Base-by-base conservation (phyloP, 2,888 invertebrate genomes). In the Ellobium chinense region DNA sequence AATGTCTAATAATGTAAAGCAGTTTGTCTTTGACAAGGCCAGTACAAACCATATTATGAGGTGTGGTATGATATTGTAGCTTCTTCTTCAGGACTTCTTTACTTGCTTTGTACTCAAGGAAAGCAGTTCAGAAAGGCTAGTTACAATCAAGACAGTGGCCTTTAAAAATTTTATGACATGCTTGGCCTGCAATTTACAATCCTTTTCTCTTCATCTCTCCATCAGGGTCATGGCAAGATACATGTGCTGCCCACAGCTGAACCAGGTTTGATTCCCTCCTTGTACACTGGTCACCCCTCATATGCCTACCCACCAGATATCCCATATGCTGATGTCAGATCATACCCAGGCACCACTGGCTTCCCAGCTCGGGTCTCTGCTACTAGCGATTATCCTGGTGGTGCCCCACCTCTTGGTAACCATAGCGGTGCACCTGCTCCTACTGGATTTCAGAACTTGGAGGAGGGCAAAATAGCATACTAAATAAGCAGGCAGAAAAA, bases 271-370 rank as follows among this genome's bases (percentile, higher is more conserved):
- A 85, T 90, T 2, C 91, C 92, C 0, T 92, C 92, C 5, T 84
- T 91, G 37, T 92, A 92, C 88, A 91, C 92, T 0, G 90, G 91
- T n/a, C 92, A 92, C 70, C 92, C 92, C 31, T 91, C 91, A 5
- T 92, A 92, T 82, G 90, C 91, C 72, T 92, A 91, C 85, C 91
- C 92, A 5, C 81, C 85, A 3, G 92, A 92, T 77, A 88, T 87
- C 58, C 87, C 88, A 56, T 92, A 91, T 78, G 88, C 88, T 18
- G 88, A 91, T 27, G 89, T 89, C 68, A 82, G 91, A 12, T 88
- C 88, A 21, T 92, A 92, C 81, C 91, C 91, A 0, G 91, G 92
- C 5, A 88, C 87, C 69, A 78, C 86, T 4, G 87, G 86, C 5
- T 89, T 84, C 80, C 86, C 88, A 5, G 82, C 88, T 46, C 62